Conservation (phyloP, 2,888 invertebrate species). For the Leucophora obtusa region DNA sequence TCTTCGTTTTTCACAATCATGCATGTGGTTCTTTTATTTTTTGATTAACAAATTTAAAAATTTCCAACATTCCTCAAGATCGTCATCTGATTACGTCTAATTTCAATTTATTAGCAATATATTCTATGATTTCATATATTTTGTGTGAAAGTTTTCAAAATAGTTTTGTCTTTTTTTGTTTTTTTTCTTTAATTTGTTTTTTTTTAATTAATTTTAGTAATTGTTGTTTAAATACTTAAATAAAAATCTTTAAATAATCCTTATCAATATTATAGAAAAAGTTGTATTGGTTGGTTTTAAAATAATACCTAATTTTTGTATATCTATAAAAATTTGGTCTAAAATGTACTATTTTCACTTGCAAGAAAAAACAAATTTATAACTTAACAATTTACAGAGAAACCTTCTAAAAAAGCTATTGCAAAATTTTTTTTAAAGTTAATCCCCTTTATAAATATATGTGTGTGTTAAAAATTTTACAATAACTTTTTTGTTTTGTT, state of each 20-base stretch:
- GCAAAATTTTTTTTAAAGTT: slow-evolving; percentile 30
- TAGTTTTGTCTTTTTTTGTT: too few relatives aligned
- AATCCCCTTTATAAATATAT: background rate
- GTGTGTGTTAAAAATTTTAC: slow-evolving; percentile 37
- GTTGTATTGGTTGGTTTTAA: slow-evolving; percentile 1
- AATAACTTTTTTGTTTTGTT: slow-evolving; percentile 18
- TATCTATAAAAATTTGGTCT: background rate
- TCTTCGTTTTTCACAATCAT: background rate
- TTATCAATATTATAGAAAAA: slow-evolving; percentile 29
- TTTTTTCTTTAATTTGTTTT: slow-evolving; percentile 32
- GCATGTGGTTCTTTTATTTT: background rate
- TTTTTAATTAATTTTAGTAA: slow-evolving; percentile 45
- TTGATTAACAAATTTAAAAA: slow-evolving; percentile 1
- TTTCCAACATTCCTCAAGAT: slow-evolving; percentile 54
- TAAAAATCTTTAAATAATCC: slow-evolving; percentile 11
- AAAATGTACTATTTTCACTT: background rate
- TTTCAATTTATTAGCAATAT: slow-evolving; percentile 6
- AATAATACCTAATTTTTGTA: slow-evolving; percentile 5
- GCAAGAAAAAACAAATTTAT: background rate
- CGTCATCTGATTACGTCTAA: slow-evolving; percentile 39
- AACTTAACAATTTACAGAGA: slow-evolving; percentile 10
- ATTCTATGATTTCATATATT: background rate
- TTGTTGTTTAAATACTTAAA: slow-evolving; percentile 40
- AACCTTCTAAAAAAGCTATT: slow-evolving; percentile 13
- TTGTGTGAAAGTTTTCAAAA: slow-evolving; percentile 30